Conservation (phyloP, 2,113 vertebrate species). For the Eulemur rufifrons region DNA sequence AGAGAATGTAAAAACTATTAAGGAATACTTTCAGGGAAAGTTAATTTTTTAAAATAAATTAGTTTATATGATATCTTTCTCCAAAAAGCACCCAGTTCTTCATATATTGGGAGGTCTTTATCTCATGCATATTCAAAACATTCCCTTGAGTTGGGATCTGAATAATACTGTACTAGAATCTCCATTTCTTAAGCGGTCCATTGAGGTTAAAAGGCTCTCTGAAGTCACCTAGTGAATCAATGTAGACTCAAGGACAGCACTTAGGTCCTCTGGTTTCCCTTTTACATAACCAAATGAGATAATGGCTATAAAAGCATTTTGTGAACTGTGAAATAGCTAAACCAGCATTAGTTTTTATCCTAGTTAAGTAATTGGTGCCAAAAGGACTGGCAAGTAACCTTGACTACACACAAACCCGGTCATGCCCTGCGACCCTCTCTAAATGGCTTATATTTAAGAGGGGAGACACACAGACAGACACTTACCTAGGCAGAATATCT, state of each 20-base stretch:
- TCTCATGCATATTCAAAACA: background rate
- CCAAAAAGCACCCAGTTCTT: background rate
- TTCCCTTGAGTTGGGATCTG: background rate
- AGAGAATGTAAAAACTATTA: background rate
- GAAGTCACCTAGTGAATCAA: background rate
- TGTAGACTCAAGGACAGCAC: background rate
- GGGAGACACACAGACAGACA: background rate
- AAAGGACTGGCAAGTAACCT: background rate
- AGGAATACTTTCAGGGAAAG: background rate
- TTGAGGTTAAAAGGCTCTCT: background rate
- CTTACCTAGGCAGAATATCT: slow-evolving; percentile 80
- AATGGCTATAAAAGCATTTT: background rate
- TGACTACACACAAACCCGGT: background rate
- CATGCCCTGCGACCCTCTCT: background rate
- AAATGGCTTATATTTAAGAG: background rate
- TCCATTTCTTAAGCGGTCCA: background rate
- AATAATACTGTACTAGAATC: background rate
- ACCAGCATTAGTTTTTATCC: background rate
- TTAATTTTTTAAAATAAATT: background rate
- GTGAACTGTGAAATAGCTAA: background rate
- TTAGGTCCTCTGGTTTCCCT: background rate
- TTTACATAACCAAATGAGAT: background rate
- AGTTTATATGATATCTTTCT: background rate
- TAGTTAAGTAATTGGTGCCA: background rate
- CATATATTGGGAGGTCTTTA: background rate